phyloP scores from a whole-genome alignment of 2,113 vertebrate species.

The Maccullochella peelii region DNA sequence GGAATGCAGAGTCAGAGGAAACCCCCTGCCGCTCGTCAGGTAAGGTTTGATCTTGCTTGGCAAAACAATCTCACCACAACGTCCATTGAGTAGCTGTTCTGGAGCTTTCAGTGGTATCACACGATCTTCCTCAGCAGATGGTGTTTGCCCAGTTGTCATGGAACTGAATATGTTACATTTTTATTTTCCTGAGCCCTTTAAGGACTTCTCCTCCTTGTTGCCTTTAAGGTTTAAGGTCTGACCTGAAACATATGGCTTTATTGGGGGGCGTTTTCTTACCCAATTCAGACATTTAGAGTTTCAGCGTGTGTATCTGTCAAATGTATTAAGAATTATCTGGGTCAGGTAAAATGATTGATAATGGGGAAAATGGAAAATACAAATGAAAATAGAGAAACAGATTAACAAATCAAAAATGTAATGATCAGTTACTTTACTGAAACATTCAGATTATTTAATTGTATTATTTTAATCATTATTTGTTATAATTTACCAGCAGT shows the following conservation, averaged over 20 bases:
- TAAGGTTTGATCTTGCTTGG: constrained; percentile 61
- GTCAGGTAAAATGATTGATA: neutral
- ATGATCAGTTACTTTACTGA: no score
- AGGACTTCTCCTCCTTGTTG: neutral
- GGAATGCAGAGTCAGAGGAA: constrained; percentile 91
- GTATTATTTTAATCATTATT: neutral
- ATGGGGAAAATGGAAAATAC: no score
- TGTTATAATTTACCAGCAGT: no score
- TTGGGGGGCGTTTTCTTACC: no score
- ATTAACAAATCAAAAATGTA: neutral
- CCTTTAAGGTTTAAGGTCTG: neutral
- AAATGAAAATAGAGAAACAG: neutral
- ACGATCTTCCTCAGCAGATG: neutral
- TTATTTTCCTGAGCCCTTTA: neutral
- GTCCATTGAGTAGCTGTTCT: neutral
- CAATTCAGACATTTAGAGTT: neutral
- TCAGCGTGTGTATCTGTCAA: neutral
- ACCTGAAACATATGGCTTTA: neutral
- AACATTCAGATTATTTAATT: neutral
- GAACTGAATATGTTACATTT: neutral
- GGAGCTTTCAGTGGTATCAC: neutral
- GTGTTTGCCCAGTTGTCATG: neutral
- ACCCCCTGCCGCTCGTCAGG: constrained; percentile 91
- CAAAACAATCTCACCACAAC: neutral
- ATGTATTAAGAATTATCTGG: neutral